Conservation (phyloP, 2,797 vertebrate genomes). For the Eospalax fontanierii region DNA sequence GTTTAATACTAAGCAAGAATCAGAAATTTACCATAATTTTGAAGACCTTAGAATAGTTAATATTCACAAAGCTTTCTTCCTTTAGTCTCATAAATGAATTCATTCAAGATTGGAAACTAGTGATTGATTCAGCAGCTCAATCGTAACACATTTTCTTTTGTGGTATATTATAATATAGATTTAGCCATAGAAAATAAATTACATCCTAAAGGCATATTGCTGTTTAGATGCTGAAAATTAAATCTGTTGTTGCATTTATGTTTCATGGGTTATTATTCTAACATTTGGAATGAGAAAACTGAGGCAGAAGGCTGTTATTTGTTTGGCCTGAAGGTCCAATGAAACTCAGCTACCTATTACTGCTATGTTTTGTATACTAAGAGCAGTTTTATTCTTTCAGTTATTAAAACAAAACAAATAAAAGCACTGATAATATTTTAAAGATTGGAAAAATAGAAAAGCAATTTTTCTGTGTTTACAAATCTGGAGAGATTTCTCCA, state of each 20-base stretch:
- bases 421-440: neutral
- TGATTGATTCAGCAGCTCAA: neutral
- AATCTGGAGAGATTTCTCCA: neutral
- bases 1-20: neutral
- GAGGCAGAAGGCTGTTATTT: neutral
- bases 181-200: conserved; percentile 33
- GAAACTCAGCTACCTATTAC: neutral
- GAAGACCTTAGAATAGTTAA: neutral
- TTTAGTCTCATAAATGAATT: neutral
- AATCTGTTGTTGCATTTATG: conserved; percentile 1
- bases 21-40: neutral
- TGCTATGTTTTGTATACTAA: neutral
- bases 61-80: neutral
- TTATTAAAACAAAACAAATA: neutral
- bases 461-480: neutral
- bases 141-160: conserved; percentile 6
- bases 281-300: conserved; percentile 33
- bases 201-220: conserved; percentile 5
- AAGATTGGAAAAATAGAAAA: neutral
- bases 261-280: conserved; percentile 19
- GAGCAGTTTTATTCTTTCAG: neutral
- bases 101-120: conserved; percentile 3
- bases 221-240: conserved; percentile 38
- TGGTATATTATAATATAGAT: neutral
- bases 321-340: conserved; percentile 8